phyloP scores from a whole-genome alignment of 2,113 vertebrate species.

The Callipepla squamata region DNA sequence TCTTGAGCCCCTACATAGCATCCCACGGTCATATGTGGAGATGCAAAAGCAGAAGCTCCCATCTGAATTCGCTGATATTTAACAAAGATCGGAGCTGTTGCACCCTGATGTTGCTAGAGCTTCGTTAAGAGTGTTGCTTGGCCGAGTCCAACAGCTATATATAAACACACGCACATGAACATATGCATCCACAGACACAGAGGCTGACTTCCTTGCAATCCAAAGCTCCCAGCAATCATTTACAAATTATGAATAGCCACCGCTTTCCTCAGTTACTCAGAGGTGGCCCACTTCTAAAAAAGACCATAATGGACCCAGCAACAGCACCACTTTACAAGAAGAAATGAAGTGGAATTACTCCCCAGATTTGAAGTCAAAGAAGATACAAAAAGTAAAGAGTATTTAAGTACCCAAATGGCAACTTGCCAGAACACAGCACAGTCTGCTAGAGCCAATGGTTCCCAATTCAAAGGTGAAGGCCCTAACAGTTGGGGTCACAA shows the following conservation, averaged over 20 bases:
- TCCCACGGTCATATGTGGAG: background rate
- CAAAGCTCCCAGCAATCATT: background rate
- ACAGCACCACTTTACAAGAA: background rate
- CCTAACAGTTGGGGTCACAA: background rate
- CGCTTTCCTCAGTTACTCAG: background rate
- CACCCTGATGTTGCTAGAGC: background rate
- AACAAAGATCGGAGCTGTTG: background rate
- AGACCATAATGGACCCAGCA: background rate
- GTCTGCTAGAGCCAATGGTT: background rate
- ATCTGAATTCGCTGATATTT: background rate
- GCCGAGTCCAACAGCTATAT: background rate
- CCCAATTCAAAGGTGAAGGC: background rate
- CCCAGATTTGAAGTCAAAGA: slow-evolving; percentile 1
- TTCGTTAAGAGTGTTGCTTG: background rate
- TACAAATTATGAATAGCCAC: background rate
- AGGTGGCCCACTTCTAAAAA: background rate
- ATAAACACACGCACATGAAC: background rate
- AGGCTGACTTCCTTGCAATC: background rate
- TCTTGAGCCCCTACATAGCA: background rate
- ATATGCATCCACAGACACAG: background rate
- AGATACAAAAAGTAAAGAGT: slow-evolving; percentile 1
- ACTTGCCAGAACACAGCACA: background rate
- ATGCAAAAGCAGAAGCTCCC: background rate
- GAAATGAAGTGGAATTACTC: background rate
- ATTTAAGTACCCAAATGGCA: background rate